Evolutionary conservation across 2,888 invertebrate species (phyloP), one percentile per base, ranked within the genome.

Genomic region (Hanleya hanleyi): DNA sequence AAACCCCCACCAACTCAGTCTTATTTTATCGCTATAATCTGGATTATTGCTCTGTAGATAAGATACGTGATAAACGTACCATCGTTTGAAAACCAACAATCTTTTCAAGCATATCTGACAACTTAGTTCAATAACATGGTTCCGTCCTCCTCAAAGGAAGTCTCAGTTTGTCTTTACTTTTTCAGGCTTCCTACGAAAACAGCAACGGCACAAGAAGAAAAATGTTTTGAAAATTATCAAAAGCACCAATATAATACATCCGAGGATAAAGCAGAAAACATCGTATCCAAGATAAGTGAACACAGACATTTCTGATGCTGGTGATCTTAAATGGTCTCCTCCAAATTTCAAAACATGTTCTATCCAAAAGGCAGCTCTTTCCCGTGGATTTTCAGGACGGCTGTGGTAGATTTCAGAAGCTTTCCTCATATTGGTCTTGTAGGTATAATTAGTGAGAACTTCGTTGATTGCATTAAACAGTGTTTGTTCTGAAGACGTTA

Each of bases 311-410:
- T 47, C 47, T n/a, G 77, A 67, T 5, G 75, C 76, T 29, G 74
- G 29, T 1, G 85, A 79, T 26, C 77, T 72, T 50, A 86, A 67
- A 67, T 84, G 81, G 18, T 67, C 73, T 2, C 80, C 81, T 5
- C 85, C 86, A 77, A 78, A 80, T 71, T 79, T 74, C 15, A 85
- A 69, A 36, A 85, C 77, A 64, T 84, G 81, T 69, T 85, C 84
- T n/a, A 85, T 73, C 82, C 83, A 84, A 61, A 71, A 81, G 6
- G 78, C 81, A 7, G 83, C 83, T 57, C 81, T 75, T 50, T 82
- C 74, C 29, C 57, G 50, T 5, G 86, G 81, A 33, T 69, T 73
- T 35, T 69, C 36, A 41, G 69, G 64, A 26, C 73, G 67, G 32
- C 50, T 65, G 1, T 71, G 69, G 37, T 77, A 78, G 15, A 83